Percentiles rank a stretch among this genome's conserved stretches.
Conservation (phyloP, 2,888 invertebrate genomes). For the Gastrophysa polygoni region DNA sequence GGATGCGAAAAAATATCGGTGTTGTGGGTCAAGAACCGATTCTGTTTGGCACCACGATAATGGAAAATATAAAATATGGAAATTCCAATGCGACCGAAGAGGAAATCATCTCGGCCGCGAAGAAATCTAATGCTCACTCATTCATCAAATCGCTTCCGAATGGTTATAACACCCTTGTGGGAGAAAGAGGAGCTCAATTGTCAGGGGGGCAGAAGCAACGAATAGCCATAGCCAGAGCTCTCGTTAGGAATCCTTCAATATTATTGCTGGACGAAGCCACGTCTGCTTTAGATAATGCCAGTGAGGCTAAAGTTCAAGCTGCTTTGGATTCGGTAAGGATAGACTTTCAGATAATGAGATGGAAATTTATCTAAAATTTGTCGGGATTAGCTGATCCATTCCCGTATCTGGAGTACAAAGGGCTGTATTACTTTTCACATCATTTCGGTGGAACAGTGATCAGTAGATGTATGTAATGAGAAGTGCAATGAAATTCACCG, state of each 20-base stretch:
- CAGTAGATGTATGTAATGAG: no score
- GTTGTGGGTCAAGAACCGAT: constrained; percentile 92
- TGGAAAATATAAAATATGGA: constrained; percentile 83
- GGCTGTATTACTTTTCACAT: no score
- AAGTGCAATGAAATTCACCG: no score
- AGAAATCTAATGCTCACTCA: constrained; percentile 77
- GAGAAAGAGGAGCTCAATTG: constrained; percentile 81
- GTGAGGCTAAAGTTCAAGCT: constrained; percentile 85
- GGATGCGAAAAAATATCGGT: constrained; percentile 81
- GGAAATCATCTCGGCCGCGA: constrained; percentile 73
- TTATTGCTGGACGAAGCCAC: constrained; percentile 87
- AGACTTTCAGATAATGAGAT: no score
- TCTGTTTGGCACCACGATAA: constrained; percentile 82
- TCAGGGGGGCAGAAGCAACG: constrained; percentile 92
- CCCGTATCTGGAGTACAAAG: no score
- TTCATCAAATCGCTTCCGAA: constrained; percentile 77
- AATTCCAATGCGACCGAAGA: constrained; percentile 67
- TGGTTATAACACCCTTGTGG: constrained; percentile 84
- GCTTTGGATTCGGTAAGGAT: constrained; percentile 73
- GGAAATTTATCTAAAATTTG: no score
- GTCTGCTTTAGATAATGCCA: constrained; percentile 84
- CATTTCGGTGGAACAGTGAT: no score
- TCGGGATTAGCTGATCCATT: no score
- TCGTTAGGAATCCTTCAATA: constrained; percentile 81
- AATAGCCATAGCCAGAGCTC: constrained; percentile 87